Evolutionary conservation across 2,888 invertebrate species (phyloP), one percentile per base, ranked within the genome.

Genomic region (Cinara cedri): DNA sequence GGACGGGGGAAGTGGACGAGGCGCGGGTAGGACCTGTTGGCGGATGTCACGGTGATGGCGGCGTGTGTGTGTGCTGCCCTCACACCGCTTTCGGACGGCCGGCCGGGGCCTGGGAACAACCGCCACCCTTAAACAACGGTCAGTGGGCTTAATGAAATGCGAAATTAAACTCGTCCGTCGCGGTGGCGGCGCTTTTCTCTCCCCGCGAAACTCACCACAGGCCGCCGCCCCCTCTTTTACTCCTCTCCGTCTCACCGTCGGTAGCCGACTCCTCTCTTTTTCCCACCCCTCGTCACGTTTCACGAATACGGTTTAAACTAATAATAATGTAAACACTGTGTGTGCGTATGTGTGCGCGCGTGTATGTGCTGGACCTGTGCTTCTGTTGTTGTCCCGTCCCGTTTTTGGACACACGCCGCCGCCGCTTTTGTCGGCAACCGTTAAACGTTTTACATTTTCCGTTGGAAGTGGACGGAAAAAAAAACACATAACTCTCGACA

Each of bases 141-240:
- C 68, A 68, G 68, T 26, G 68, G 68, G 78, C 70, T 78, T 78
- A 78, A 78, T 78, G 78, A 78, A 78, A 78, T 78, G 78, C 78
- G 78, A 78, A 78, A 78, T 78, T 78, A 70, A 78, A 78, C 78
- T 76, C 76, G 68, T 57, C 65, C 66, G 26, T n/a, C 49, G 62
- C 66, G 26, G n/a, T 26, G 62, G 49, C 14, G 60, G 54, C 19
- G 54, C 8, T 21, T 63, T 16, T n/a, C 51, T 2, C 24, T 66
- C 49, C 10, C 24, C 19, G n/a, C 16, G 10, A 54, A 54, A 54
- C 21, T 51, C 42, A 11, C 21, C 54, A 42, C 14, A 9, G 16
- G 21, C 16, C 16, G 46, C n/a, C 51, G 34, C 51, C 13, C 13
- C 66, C 21, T 24, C 46, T 16, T 46, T 44, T 19, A 65, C 65